Evolutionary conservation across 2,113 vertebrate species (phyloP).

Genomic region (Origma solitaria): DNA sequence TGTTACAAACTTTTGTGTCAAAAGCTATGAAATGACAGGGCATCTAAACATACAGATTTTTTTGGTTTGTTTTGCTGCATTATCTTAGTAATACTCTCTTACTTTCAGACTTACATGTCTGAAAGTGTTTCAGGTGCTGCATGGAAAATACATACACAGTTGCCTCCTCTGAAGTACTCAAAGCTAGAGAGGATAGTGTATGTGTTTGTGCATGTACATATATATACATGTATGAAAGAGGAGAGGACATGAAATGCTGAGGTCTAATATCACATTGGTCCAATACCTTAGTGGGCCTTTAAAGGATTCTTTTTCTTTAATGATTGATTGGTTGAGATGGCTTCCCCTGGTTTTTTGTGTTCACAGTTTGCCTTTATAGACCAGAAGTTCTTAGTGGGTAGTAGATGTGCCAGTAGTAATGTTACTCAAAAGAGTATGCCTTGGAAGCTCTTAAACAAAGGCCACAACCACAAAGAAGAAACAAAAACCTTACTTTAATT

Average conservation of each 20-base stretch:
- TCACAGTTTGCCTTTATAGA: not conserved
- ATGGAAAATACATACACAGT: not conserved
- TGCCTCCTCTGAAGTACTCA: not conserved
- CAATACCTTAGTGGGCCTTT: not conserved
- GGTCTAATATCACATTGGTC: not conserved
- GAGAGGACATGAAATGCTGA: not conserved
- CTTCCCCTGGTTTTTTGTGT: not conserved
- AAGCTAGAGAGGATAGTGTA: not conserved
- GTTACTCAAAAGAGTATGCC: not conserved
- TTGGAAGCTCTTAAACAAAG: not conserved
- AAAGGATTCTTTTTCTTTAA: not conserved
- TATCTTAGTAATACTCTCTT: not conserved
- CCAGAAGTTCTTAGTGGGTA: not conserved
- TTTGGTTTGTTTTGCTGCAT: not conserved
- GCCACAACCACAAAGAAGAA: not conserved
- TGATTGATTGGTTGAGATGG: not conserved
- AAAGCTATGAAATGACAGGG: not conserved
- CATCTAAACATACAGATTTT: not conserved
- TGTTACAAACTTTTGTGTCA: not conserved
- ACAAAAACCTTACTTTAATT: not conserved
- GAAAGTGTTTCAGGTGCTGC: not conserved
- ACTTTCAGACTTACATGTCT: rapidly evolving
- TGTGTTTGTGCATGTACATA: not conserved
- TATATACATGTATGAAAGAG: not conserved
- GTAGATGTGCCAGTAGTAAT: not conserved